Base-by-base conservation (phyloP, 2,888 invertebrate species). In the Agrenia bidenticulata region DNA sequence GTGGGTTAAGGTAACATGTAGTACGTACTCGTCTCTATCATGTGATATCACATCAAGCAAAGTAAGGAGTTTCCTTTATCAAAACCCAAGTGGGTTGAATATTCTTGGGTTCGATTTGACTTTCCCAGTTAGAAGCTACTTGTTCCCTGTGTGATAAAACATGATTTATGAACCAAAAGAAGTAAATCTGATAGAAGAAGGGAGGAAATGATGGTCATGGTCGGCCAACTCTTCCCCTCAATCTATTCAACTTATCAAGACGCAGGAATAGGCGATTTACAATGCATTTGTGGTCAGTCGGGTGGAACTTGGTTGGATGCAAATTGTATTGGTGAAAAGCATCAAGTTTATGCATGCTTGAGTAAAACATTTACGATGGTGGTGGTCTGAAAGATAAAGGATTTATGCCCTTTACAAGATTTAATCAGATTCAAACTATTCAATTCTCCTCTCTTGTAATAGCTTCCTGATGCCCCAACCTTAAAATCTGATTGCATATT, bases 91-190 rank as follows among this genome's bases (percentile, higher is more conserved):
- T 19, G 42, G 42, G 13, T 21, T 24, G 7, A 41, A 2, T 37
- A 13, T 4, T n/a, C 13, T 15, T 51, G 11, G 51, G 4, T 51
- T 51, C 23, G 23, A 51, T 51, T 51, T 51, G 51, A 24, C 51
- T 19, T 23, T 51, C 13, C 23, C 21, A 23, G 13, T 2, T 23
- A 51, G 7, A 23, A 45, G 23, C 51, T 7, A 19, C 23, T 51
- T 23, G 15, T 45, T 45, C n/a, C 15, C 63, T 61, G 57, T 67
- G 65, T 72, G 72, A 72, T 72, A 72, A 72, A 66, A 59, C 57
- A 66, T 72, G 72, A 72, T 72, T 72, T 72, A 72, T 72, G 72
- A 58, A 61, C 15, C 15, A 7, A 32, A 26, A 41, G 51, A 26
- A 26, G 49, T 45, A 59, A 45, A 59, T 59, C 49, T 59, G 59